Conservation (phyloP, 2,888 invertebrate genomes). For the Hydraecia micacea region DNA sequence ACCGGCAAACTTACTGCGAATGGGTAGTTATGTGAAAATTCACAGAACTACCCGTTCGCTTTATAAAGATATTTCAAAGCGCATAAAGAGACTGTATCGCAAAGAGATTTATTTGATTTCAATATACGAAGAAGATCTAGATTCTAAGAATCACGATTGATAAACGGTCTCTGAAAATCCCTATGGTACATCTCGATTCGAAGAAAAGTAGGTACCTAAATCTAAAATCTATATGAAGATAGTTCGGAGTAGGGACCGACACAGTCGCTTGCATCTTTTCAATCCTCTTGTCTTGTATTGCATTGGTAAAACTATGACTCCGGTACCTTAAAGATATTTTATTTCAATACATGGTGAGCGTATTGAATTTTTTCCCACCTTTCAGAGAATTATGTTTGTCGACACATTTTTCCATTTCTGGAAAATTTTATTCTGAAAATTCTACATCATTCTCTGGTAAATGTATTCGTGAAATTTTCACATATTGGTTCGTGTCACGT, state of each 20-base stretch:
- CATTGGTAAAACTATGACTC: not conserved
- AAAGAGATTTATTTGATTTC: too few species aligned
- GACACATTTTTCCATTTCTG: not conserved
- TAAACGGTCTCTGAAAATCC: too few species aligned
- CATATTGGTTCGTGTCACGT: not conserved
- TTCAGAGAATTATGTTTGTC: not conserved
- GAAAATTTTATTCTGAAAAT: not conserved
- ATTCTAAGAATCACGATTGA: too few species aligned
- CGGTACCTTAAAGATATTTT: not conserved
- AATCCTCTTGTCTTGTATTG: not conserved
- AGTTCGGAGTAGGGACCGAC: not conserved
- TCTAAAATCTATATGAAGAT: too few species aligned
- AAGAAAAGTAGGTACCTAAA: too few species aligned
- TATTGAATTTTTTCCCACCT: not conserved
- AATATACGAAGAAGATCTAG: too few species aligned
- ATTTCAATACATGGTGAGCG: not conserved
- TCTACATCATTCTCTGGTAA: not conserved
- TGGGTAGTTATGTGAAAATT: too few species aligned
- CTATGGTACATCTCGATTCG: too few species aligned
- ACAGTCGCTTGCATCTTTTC: not conserved
- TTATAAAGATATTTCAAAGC: too few species aligned
- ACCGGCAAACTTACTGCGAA: too few species aligned
- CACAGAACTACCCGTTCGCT: too few species aligned
- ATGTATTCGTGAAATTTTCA: not conserved
- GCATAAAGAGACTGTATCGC: too few species aligned